These are phyloP conservation scores for Alviniconcha strummeri DNA, from an alignment of 2,888 invertebrate species.

Conservation along the genomic window DNA sequence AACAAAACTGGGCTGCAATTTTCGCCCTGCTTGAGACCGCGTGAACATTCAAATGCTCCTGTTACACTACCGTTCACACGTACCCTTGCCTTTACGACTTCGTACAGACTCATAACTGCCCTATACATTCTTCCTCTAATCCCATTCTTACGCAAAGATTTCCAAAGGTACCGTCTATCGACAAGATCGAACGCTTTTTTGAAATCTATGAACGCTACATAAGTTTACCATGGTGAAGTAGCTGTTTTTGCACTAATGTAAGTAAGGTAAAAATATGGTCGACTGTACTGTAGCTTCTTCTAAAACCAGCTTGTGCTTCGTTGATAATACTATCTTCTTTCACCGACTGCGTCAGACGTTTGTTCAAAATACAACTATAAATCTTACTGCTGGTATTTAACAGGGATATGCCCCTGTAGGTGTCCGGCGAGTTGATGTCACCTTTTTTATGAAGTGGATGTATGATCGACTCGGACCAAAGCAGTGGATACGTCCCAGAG, in stretches of 20 bases:
- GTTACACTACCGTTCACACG: not conserved
- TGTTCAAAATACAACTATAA: not conserved
- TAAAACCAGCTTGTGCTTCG: not conserved
- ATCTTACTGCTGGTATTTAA: not conserved
- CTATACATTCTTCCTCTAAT: not conserved
- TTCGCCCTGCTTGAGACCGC: not conserved
- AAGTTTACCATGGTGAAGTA: not conserved
- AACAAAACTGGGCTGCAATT: not conserved
- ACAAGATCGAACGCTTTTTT: not conserved
- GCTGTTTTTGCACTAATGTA: not conserved
- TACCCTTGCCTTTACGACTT: not conserved
- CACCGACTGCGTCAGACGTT: not conserved
- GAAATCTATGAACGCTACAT: not conserved
- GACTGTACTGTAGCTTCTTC: not conserved
- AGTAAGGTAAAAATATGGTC: not conserved
- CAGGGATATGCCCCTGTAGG: not conserved
- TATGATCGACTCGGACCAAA: too few species aligned
- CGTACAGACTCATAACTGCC: not conserved
- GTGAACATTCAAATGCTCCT: not conserved
- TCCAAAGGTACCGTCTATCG: not conserved
- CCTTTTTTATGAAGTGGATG: too few species aligned
- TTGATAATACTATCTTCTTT: not conserved
- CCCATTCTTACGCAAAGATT: not conserved
- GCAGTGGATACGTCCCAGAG: too few species aligned
- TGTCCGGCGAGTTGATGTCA: not conserved